Base-by-base conservation (phyloP, 1,140 invertebrate species). In the Oryctes rhinoceros region DNA sequence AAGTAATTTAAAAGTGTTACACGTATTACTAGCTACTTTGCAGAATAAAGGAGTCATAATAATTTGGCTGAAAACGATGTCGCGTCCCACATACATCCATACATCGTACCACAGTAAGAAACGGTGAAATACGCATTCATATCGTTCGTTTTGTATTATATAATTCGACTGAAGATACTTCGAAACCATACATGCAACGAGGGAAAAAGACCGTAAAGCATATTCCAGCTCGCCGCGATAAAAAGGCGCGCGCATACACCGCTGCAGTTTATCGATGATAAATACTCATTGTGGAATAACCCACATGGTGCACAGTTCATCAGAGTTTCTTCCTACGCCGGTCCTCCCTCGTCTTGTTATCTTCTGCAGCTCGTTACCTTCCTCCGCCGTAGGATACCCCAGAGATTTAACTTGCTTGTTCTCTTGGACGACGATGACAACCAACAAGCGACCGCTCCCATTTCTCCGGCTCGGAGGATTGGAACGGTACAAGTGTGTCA, bases 301-400 rank as follows among this genome's bases (percentile, higher is more conserved):
- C 77, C 77, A 78, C 48, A 59, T 59, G 77, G 15, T 37, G 47
- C 49, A 59, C 1, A 78, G 77, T 78, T 53, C 49, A 78, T 59
- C 47, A 59, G 39, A 39, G 75, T 76, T 35, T 47, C 75, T 76
- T 76, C 75, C 75, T 76, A 76, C 75, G 75, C 37, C 75, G 15
- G 20, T 24, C 48, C 47, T 78, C 77, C 48, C 77, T 78, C 48
- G 49, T 78, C 77, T 78, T 78, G 77, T 78, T 78, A 78, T 78
- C 77, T 78, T 30, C 49, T 78, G 77, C 24, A 59, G 77, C 77
- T 78, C 48, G 77, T 78, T 78, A 78, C 77, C 77, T 78, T 78
- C 48, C 77, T 53, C 48, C 30, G 49, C 49, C 24, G 77, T 78
- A 59, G 49, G 35, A 48, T 59, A 15, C 77, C 48, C 77, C 47